These are phyloP conservation scores for Megaleporinus macrocephalus DNA, from an alignment of 2,113 vertebrate genomes.

Conservation along the genomic window DNA sequence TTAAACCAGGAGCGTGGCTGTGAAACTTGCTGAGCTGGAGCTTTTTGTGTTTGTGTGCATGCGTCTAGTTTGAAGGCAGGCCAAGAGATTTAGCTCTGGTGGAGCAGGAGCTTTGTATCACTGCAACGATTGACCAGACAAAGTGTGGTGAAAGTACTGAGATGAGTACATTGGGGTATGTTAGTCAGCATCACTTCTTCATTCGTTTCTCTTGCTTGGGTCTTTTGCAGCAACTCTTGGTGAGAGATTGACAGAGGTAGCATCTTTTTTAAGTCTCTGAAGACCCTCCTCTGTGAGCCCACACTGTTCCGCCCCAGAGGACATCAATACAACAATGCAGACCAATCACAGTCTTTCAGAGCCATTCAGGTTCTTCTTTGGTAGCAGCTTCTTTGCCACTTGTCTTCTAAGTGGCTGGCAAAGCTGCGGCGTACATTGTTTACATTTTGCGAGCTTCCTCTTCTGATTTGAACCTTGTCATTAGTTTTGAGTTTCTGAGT, in stretches of 20 bases:
- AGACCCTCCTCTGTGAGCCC: conserved; percentile 10
- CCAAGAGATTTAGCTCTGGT: neutral
- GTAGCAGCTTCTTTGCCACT: neutral
- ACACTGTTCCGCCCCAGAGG: conserved; percentile 47
- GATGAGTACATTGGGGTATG: too few relatives aligned
- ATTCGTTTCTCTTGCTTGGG: neutral
- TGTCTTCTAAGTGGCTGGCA: neutral
- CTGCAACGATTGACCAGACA: neutral
- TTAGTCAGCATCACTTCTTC: neutral
- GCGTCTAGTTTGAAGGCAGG: neutral
- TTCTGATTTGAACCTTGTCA: neutral
- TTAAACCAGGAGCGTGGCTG: neutral
- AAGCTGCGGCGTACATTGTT: neutral
- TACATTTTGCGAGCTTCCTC: neutral
- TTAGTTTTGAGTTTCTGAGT: neutral
- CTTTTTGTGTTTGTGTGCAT: conserved; percentile 20
- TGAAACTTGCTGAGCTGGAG: conserved; percentile 33
- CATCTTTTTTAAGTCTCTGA: conserved; percentile 16
- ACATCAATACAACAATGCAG: conserved; percentile 31
- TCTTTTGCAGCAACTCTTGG: neutral
- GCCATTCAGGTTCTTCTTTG: neutral
- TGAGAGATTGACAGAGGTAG: neutral
- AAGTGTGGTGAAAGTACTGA: neutral
- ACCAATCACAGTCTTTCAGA: conserved; percentile 9
- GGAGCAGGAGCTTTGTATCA: neutral